Percentiles rank a stretch among this genome's conserved stretches.
These are phyloP conservation scores for Acanthaster planci DNA, from an alignment of 35 echinoderm and acorn worm genomes.

Conservation along the genomic window DNA sequence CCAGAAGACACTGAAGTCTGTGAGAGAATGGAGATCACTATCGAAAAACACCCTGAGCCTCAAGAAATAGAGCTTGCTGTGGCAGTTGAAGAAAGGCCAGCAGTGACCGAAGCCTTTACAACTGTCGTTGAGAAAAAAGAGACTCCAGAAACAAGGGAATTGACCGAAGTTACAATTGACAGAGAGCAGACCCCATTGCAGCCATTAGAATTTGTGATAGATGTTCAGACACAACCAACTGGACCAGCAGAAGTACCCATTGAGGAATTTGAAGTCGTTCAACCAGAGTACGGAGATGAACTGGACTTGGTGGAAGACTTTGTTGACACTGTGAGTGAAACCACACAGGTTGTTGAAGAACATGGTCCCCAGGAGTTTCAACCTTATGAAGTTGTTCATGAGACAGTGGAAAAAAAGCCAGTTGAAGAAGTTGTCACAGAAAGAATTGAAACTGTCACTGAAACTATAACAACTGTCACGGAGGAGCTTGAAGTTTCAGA, in stretches of 20 bases:
- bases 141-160: conserved; percentile 43
- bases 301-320: conserved; percentile 12
- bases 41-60: conserved; percentile 35
- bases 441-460: conserved; percentile 18
- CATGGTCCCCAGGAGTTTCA: conserved; percentile 16
- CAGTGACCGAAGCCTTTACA: conserved; percentile 42
- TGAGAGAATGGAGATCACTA: conserved; percentile 24
- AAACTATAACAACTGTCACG: conserved; percentile 19
- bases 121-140: conserved; percentile 49
- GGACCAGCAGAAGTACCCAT: conserved; percentile 21
- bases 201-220: conserved; percentile 57
- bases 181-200: conserved; percentile 65
- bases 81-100: conserved; percentile 37
- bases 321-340: background rate
- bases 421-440: conserved; percentile 2
- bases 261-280: conserved; percentile 31
- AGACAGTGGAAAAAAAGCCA: conserved; percentile 26
- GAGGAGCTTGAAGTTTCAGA: conserved; percentile 18
- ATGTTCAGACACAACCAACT: conserved; percentile 46
- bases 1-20: conserved; percentile 26
- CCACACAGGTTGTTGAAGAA: conserved; percentile 21
- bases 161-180: conserved; percentile 75
- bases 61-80: conserved; percentile 30
- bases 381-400: conserved; percentile 26
- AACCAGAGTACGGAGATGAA: conserved; percentile 62